Evolutionary conservation across 2,113 vertebrate species (phyloP).

Genomic region (Forbesichthys agassizii): DNA sequence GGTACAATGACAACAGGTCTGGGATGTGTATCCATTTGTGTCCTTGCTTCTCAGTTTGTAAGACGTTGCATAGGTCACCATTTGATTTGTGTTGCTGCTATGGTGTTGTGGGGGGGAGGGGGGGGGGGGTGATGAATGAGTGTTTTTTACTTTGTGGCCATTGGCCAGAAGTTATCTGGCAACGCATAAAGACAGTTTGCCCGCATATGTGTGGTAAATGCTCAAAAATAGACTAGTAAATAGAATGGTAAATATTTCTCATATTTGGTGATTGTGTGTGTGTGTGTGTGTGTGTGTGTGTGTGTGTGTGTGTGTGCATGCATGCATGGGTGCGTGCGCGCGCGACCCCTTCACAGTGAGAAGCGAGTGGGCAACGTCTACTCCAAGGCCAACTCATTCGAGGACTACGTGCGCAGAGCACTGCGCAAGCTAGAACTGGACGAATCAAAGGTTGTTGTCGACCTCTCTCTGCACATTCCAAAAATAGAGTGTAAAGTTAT

Average conservation of each 20-base stretch:
- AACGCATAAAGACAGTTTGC: neutral
- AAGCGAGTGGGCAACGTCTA: conserved; percentile 90
- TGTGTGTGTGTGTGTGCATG: conserved; percentile 44
- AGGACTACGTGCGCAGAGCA: conserved; percentile 88
- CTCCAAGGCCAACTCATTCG: conserved; percentile 87
- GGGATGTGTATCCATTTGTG: conserved; percentile 13
- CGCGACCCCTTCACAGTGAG: conserved; percentile 76
- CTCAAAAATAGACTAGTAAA: neutral
- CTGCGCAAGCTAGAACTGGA: conserved; percentile 88
- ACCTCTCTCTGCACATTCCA: conserved; percentile 3
- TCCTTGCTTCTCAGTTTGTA: neutral
- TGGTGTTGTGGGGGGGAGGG: neutral
- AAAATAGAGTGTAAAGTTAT: conserved; percentile 6
- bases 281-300: conserved; percentile 32
- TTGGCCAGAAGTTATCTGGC: conserved; percentile 4
- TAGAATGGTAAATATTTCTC: conserved; percentile 15
- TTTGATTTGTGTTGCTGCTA: conserved; percentile 11
- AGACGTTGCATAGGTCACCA: neutral
- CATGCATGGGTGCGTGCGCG: neutral
- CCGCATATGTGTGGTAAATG: neutral
- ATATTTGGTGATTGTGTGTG: conserved; percentile 13
- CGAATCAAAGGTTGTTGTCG: conserved; percentile 77
- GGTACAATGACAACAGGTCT: conserved; percentile 23
- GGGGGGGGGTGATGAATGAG: neutral
- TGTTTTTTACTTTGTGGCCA: conserved; percentile 1